These are phyloP conservation scores for Streblospio benedicti DNA, from an alignment of 1,140 invertebrate species.

Conservation along the genomic window DNA sequence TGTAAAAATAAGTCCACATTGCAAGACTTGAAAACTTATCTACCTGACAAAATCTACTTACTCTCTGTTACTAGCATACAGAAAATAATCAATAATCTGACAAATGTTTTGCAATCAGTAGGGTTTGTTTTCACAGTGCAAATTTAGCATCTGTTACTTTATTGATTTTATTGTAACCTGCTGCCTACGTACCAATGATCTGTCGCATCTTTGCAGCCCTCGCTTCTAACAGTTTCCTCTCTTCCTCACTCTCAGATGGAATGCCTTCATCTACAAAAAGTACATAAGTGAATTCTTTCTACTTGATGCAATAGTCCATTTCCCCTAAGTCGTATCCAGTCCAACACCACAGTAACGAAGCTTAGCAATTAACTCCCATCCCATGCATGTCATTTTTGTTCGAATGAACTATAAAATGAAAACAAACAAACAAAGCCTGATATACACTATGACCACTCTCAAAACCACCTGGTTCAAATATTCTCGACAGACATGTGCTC, in stretches of 20 bases:
- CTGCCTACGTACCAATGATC: conserved; percentile 31
- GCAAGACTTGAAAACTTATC: neutral
- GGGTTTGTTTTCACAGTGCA: neutral
- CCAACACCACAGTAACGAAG: neutral
- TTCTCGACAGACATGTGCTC: neutral
- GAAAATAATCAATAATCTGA: neutral
- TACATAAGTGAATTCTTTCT: conserved; percentile 8
- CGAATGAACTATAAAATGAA: neutral
- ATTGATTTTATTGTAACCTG: neutral
- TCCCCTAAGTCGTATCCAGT: neutral
- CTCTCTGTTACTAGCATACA: conserved; percentile 4
- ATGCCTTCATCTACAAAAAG: conserved; percentile 21
- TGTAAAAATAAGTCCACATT: conserved; percentile 27
- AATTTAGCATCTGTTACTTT: neutral
- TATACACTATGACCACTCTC: neutral
- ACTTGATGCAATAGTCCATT: neutral
- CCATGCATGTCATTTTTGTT: neutral
- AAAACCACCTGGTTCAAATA: neutral
- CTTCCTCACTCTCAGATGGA: conserved; percentile 29
- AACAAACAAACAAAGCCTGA: neutral
- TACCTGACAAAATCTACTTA: neutral
- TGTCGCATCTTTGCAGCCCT: conserved; percentile 55
- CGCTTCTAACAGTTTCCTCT: conserved; percentile 38
- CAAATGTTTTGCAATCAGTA: neutral
- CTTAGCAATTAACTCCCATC: neutral